phyloP scores from a whole-genome alignment of 2,113 vertebrate genomes.

The Colius striatus region DNA sequence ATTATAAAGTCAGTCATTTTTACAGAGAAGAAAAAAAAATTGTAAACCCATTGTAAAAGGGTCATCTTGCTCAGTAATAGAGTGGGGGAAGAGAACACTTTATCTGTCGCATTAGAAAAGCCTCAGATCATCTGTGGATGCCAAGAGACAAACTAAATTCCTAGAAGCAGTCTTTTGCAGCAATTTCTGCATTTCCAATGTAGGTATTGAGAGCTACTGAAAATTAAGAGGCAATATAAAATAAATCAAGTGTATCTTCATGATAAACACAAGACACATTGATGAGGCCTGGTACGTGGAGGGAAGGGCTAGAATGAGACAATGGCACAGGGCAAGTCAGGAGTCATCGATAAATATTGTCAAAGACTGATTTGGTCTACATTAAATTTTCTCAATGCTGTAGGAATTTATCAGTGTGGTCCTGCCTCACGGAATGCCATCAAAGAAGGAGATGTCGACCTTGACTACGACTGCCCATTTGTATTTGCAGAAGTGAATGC shows the following conservation, averaged over 20 bases:
- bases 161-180: neutral
- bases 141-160: neutral
- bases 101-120: neutral
- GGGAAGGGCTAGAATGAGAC: neutral
- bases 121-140: neutral
- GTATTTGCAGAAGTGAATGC: slow-evolving; percentile 81
- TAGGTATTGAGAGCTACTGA: neutral
- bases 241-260: neutral
- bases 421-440: slow-evolving; percentile 73
- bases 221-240: neutral
- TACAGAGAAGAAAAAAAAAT: neutral
- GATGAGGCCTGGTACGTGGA: neutral
- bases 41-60: neutral
- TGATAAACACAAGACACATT: neutral
- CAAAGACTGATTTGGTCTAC: neutral
- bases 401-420: slow-evolving; percentile 83
- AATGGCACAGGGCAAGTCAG: neutral
- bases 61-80: neutral
- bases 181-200: neutral
- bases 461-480: slow-evolving; percentile 72
- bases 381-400: neutral
- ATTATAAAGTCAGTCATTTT: neutral
- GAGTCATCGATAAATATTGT: neutral
- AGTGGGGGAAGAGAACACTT: neutral
- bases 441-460: slow-evolving; percentile 75